A percentile compares a stretch with the other conserved stretches of the same genome.
Evolutionary conservation across 2,113 vertebrate genomes (phyloP).

Genomic region (Terrapene triunguis): DNA sequence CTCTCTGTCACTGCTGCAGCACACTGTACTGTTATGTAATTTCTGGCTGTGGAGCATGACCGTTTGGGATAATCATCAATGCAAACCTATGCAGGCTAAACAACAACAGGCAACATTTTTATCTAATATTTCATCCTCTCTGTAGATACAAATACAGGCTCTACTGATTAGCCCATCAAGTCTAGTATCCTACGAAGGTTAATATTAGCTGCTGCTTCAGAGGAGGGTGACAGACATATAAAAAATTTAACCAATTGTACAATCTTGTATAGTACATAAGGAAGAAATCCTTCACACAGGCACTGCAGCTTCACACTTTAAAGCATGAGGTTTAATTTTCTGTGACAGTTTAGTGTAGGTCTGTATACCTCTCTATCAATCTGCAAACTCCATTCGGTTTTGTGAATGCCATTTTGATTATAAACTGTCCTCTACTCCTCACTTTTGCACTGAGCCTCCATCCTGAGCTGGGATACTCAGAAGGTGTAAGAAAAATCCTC

Average conservation of each 20-base stretch:
- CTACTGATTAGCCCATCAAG: neutral
- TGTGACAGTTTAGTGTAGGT: neutral
- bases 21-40: no score
- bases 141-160: neutral
- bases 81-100: no score
- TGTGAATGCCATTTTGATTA: no score
- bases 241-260: neutral
- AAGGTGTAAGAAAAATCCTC: no score
- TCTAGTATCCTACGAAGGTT: neutral
- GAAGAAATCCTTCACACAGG: neutral
- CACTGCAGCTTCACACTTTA: neutral
- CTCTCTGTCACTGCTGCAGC: no score
- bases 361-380: neutral
- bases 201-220: neutral
- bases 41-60: no score
- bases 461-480: no score
- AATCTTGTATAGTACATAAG: neutral
- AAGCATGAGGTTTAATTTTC: neutral
- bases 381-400: no score
- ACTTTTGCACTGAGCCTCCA: no score
- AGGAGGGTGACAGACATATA: neutral
- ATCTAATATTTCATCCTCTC: neutral
- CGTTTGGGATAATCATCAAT: no score
- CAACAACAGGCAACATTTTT: neutral
- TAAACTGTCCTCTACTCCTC: no score